Evolutionary conservation across 2,797 vertebrate genomes (phyloP).

Genomic region (Euthynnus affinis): DNA sequence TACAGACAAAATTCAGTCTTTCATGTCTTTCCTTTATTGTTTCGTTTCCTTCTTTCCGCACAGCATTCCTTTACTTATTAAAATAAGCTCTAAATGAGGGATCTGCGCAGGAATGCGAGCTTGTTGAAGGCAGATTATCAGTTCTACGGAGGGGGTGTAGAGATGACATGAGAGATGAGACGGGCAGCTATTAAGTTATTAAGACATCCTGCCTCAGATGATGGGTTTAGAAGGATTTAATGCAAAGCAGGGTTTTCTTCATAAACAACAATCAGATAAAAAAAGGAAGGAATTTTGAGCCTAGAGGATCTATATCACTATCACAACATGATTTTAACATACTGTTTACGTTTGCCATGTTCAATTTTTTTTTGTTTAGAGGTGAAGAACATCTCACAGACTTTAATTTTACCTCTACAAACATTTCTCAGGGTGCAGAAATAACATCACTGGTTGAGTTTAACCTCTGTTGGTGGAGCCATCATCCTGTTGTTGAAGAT

Average conservation of each 20-base stretch:
- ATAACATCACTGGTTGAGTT: not conserved
- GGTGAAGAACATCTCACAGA: not conserved
- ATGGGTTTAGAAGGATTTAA: not conserved
- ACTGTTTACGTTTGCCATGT: not conserved
- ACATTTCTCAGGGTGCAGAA: not conserved
- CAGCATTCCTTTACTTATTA: slow-evolving; percentile 45
- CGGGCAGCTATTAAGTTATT: not conserved
- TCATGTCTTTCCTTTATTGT: not conserved
- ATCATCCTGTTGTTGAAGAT: not conserved
- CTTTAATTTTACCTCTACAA: not conserved
- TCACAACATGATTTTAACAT: not conserved
- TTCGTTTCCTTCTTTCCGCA: slow-evolving; percentile 1
- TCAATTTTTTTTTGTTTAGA: no score
- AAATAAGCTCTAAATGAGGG: slow-evolving; percentile 27
- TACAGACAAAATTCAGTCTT: not conserved
- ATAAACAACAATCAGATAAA: not conserved
- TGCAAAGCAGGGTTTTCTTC: not conserved
- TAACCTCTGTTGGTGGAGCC: not conserved
- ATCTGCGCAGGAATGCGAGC: slow-evolving; percentile 15
- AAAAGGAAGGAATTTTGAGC: not conserved
- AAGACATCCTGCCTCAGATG: not conserved
- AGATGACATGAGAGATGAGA: slow-evolving; percentile 50
- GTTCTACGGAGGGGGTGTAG: not conserved
- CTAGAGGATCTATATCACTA: not conserved
- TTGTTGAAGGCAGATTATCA: slow-evolving; percentile 12